phyloP scores from a whole-genome alignment of 2,888 invertebrate species.

The Orthosia gracilis region DNA sequence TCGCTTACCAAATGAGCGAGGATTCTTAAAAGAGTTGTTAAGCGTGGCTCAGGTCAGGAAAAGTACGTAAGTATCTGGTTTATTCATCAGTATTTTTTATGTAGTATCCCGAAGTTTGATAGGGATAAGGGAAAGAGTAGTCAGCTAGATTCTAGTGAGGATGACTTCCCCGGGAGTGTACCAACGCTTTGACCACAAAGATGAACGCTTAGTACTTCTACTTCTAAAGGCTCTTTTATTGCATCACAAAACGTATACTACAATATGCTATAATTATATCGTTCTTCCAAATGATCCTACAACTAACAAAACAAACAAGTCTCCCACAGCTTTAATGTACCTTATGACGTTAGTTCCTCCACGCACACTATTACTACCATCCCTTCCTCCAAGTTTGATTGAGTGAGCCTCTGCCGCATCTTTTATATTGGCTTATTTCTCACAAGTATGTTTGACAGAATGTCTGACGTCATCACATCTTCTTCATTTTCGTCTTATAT shows the following conservation, averaged over 20 bases:
- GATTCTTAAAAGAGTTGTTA: no score
- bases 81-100: neutral
- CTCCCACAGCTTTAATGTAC: neutral
- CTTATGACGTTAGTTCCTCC: neutral
- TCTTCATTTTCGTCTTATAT: constrained; percentile 7
- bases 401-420: constrained; percentile 13
- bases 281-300: neutral
- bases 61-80: no score
- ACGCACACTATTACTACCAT: neutral
- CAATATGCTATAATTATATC: neutral
- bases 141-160: no score
- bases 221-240: neutral
- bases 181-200: no score
- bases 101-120: neutral
- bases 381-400: constrained; percentile 19
- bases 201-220: no score
- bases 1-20: neutral
- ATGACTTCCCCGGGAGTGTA: neutral
- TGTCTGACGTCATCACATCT: constrained; percentile 27
- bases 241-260: no score
- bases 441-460: constrained; percentile 16
- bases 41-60: neutral
- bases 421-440: constrained; percentile 21
- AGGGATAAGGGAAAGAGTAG: neutral
- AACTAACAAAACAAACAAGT: neutral